These are phyloP conservation scores for Python bivittatus DNA, from an alignment of 2,113 vertebrate genomes.

Conservation along the genomic window DNA sequence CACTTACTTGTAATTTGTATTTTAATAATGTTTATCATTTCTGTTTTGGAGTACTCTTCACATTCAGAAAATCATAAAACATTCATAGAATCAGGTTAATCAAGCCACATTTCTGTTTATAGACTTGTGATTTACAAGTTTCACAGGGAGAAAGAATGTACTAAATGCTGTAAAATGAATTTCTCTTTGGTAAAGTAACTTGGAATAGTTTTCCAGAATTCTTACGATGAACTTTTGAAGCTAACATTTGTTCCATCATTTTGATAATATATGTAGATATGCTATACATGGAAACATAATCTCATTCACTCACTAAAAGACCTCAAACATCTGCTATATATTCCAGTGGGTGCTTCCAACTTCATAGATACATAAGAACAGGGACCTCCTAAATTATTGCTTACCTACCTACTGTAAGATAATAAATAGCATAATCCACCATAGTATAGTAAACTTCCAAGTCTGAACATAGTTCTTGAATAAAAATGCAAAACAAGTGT, in stretches of 20 bases:
- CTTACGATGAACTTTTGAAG: background rate
- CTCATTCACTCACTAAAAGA: conserved; percentile 20
- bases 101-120: conserved; percentile 4
- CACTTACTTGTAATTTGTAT: conserved; percentile 7
- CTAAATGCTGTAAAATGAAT: conserved; percentile 13
- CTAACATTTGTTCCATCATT: background rate
- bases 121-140: conserved; percentile 8
- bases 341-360: background rate
- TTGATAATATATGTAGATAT: conserved; percentile 16
- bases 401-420: background rate
- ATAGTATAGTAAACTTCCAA: background rate
- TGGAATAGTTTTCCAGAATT: conserved; percentile 30
- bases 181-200: conserved; percentile 20
- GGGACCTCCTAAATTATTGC: background rate
- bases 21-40: conserved; percentile 28
- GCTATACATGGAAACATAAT: conserved; percentile 25
- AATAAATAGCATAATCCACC: background rate
- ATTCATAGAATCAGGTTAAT: conserved; percentile 23
- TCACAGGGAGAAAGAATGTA: conserved; percentile 30
- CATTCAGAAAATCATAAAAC: conserved; percentile 16
- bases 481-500: background rate
- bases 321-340: conserved; percentile 4
- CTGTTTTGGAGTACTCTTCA: background rate
- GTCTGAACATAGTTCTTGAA: background rate
- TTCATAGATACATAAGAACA: background rate